Percentiles rank a stretch among this genome's conserved stretches.
These are phyloP conservation scores for Sinocyclocheilus anophthalmus DNA, from an alignment of 2,113 vertebrate species.

Conservation along the genomic window DNA sequence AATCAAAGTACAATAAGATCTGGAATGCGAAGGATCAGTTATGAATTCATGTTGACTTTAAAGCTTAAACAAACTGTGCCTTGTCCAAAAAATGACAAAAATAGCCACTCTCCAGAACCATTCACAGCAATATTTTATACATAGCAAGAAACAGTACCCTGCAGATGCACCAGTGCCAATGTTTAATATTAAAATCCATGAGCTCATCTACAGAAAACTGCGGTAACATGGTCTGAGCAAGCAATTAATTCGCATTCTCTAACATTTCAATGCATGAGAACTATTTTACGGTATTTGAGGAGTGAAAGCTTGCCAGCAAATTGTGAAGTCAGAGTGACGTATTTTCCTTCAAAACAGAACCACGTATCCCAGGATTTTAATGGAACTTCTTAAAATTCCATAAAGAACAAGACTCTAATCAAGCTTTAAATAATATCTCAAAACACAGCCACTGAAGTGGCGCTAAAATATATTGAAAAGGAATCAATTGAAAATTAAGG, in stretches of 20 bases:
- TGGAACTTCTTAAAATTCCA: constrained; percentile 75
- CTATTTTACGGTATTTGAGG: not conserved
- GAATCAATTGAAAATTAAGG: constrained; percentile 69
- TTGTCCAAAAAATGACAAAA: not conserved
- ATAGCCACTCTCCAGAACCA: not conserved
- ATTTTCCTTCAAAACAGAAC: constrained; percentile 60
- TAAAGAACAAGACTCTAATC: constrained; percentile 65
- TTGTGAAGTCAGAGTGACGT: constrained; percentile 56
- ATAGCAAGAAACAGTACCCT: not conserved
- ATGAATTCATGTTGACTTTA: not conserved
- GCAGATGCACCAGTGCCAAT: not conserved
- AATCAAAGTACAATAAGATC: not conserved
- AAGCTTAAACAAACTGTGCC: not conserved
- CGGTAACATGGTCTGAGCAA: not conserved
- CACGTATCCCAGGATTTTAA: constrained; percentile 61
- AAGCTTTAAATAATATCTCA: constrained; percentile 70
- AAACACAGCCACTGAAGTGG: constrained; percentile 65
- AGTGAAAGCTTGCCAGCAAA: not conserved
- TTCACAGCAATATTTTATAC: not conserved
- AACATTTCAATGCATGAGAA: not conserved
- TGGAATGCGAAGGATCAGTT: not conserved
- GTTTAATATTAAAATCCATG: constrained; percentile 1
- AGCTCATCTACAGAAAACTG: not conserved
- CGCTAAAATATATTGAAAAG: constrained; percentile 59
- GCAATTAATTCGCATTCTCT: constrained; percentile 19